Evolutionary conservation across 2,888 invertebrate species (phyloP), one percentile per base, ranked within the genome.

Genomic region (Drosophila pullipes): DNA sequence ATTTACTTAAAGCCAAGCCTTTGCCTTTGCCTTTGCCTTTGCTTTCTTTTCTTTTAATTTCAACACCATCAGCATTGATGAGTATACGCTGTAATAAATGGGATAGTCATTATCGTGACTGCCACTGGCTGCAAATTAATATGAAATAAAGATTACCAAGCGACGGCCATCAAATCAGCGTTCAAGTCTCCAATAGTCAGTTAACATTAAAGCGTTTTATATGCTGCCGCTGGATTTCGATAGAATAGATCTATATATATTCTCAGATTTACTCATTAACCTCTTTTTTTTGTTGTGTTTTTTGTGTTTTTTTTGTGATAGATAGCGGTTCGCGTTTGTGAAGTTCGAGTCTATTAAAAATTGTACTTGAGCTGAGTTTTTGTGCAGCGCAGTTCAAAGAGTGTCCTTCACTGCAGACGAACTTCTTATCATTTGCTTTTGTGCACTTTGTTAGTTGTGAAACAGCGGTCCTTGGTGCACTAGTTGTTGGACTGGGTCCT

Each of bases 61-160:
- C 54, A 76, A 28, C 52, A 63, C 52, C 74, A 81, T 75, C 75
- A 72, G 76, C 82, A 82, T 74, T 75, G 75, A 81, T 72, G 47
- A 83, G 66, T 53, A 39, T 53, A 55, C 53, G 57, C 31, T 57
- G 69, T 68, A 73, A 72, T 76, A 72, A 35, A 66, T 68, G 76
- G 61, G 52, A 59, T 59, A 54, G 72, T 74, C 69, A 70, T 82
- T 60, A 71, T 53, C 54, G 68, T 54, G 28, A 44, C 58, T 61
- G 64, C 49, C 57, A 16, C 30, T 30, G 66, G 35, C 66, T 54
- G 44, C 7, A 28, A 25, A 28, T 57, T 59, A 49, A 68, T 74
- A 74, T 73, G 68, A 77, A 85, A 69, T 69, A 78, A 67, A 66
- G 53, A 22, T 53, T 33, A 4, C 13, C 53, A 33, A n/a, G 7